These are phyloP conservation scores for Isichthys henryi DNA, from an alignment of 2,113 vertebrate genomes.

Conservation along the genomic window DNA sequence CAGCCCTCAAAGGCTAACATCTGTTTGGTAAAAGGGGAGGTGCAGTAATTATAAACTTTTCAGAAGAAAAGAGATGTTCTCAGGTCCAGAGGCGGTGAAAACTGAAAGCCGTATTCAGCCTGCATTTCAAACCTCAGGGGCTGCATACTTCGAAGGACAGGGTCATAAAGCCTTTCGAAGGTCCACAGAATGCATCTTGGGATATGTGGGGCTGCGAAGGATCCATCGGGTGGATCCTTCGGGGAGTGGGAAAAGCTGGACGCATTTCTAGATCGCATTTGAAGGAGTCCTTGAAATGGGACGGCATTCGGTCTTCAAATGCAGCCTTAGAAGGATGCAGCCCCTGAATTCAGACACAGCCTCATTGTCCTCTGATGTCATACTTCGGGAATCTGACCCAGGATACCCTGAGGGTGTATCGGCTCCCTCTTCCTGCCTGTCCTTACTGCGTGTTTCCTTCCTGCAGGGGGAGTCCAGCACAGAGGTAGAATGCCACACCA, in stretches of 20 bases:
- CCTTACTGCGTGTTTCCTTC: neutral
- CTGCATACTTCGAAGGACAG: too few relatives aligned
- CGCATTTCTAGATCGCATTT: neutral
- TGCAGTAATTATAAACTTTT: neutral
- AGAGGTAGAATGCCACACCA: neutral
- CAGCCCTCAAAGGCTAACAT: neutral
- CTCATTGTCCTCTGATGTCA: neutral
- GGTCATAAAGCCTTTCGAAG: too few relatives aligned
- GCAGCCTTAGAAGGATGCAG: neutral
- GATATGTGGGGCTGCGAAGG: too few relatives aligned
- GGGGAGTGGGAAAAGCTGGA: neutral
- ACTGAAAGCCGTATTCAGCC: neutral
- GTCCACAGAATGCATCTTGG: too few relatives aligned
- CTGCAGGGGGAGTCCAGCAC: neutral
- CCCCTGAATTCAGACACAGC: neutral
- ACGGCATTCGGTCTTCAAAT: neutral
- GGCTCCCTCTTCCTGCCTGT: neutral
- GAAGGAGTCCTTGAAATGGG: accelerated
- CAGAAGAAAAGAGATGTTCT: neutral
- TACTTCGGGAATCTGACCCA: neutral
- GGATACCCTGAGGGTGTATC: neutral
- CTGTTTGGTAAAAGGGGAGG: neutral
- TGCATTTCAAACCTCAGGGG: neutral
- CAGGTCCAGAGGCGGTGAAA: neutral
- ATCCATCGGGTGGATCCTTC: neutral